Conservation (phyloP, 37 sponge, comb jelly and placozoan genomes). For the Oscarella lobularis region DNA sequence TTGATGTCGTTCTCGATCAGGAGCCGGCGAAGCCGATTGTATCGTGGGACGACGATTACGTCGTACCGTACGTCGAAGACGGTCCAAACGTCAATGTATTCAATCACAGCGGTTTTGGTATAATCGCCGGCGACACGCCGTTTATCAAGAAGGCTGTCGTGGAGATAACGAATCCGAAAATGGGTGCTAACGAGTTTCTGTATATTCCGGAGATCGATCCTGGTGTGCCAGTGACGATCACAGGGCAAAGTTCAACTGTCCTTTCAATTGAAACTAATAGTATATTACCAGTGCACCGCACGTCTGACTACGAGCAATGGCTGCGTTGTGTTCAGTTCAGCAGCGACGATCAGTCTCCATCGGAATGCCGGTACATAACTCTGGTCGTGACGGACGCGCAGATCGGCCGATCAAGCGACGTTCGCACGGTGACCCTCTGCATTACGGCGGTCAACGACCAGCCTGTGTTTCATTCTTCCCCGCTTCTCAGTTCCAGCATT, state of each 20-base stretch:
- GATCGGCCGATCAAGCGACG: not conserved
- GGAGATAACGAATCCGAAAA: not conserved
- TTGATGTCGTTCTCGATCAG: not conserved
- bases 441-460: not conserved
- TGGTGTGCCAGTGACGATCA: not conserved
- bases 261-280: not conserved
- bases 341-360: not conserved
- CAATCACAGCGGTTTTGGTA: not conserved
- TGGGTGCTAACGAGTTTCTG: not conserved
- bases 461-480: not conserved
- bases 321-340: not conserved
- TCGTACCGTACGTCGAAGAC: not conserved
- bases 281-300: too few relatives aligned
- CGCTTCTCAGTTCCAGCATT: not conserved
- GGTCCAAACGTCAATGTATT: not conserved
- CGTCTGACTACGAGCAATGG: not conserved
- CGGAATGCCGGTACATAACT: not conserved
- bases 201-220: not conserved
- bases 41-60: not conserved
- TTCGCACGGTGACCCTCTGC: not conserved
- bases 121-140: not conserved
- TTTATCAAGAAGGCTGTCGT: not conserved
- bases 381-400: not conserved
- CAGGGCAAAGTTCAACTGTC: not conserved
- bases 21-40: constrained; percentile 2